phyloP scores from a whole-genome alignment of 1,140 invertebrate species.

The Drosophila equinoxialis region DNA sequence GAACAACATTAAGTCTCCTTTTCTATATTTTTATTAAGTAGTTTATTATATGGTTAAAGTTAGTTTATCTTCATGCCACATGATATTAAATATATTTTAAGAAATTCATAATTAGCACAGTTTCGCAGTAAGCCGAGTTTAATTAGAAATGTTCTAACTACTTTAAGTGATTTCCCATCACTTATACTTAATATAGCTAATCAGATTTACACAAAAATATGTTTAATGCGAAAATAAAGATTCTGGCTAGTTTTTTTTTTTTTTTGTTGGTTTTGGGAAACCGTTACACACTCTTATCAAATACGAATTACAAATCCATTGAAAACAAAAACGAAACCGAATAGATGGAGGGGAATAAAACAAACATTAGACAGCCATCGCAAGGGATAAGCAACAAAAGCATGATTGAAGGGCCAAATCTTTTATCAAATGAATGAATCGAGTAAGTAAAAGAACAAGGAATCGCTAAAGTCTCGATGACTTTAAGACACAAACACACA shows the following conservation, averaged over 20 bases:
- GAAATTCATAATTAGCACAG: too few species aligned
- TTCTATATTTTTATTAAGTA: too few species aligned
- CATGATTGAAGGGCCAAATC: slow-evolving; percentile 71
- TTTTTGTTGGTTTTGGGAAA: slow-evolving; percentile 13
- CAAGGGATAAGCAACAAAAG: slow-evolving; percentile 63
- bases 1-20: too few species aligned
- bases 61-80: too few species aligned
- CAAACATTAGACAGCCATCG: slow-evolving; percentile 28
- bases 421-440: slow-evolving; percentile 75
- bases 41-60: too few species aligned
- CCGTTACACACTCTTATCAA: slow-evolving; percentile 58
- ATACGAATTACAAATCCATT: slow-evolving; percentile 74
- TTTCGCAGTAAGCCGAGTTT: too few species aligned
- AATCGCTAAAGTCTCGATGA: slow-evolving; percentile 53
- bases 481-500: slow-evolving; percentile 56
- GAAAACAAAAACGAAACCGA: slow-evolving; percentile 24
- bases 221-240: slow-evolving; percentile 67
- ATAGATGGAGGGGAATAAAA: slow-evolving; percentile 8
- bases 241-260: slow-evolving; percentile 10
- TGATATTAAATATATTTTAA: too few species aligned
- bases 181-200: slow-evolving; percentile 32
- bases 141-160: background rate
- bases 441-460: slow-evolving; percentile 30
- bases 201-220: slow-evolving; percentile 51
- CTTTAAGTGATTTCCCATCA: background rate